Base-by-base conservation (phyloP, 2,113 vertebrate genomes). In the Cepphus grylle region DNA sequence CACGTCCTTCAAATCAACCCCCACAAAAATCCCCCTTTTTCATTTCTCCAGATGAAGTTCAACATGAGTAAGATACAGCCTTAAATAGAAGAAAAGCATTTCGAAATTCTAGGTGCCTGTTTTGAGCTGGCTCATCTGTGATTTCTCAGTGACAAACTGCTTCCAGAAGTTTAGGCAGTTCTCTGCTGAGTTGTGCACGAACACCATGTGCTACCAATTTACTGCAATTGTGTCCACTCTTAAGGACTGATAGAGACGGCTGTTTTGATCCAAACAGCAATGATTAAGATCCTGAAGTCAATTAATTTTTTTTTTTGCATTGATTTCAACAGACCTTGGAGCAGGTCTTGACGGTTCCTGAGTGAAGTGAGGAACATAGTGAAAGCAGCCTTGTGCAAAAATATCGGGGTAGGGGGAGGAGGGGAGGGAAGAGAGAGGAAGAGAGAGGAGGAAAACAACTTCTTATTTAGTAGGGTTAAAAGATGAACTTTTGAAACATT, bases 41-140 rank as follows among this genome's bases (percentile, higher is more conserved):
- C 7, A 17, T 89, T 67, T 40, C 61, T 79, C 18, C 55, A 42
- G 25, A 9, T 58, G 25, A 85, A 88, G 29, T 27, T 36, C 45
- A 43, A 13, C 0, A 0, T 2, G 26, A 69, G 17, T 20, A 73
- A 87, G 23, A 49, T 0, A 29, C 1, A 52, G 3, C 32, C 36
- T 80, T 22, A 50, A 71, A 56, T 29, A 59, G 29, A 19, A 63
- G 19, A 81, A 89, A 43, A 73, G 6, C 15, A 25, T 56, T 74
- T 43, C 4, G 4, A 16, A 71, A 71, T 50, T 50, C 55, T 45
- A 29, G 55, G 13, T 65, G 47, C 27, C 25, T 30, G 17, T 36
- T 93, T 84, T 53, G 29, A 84, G 42, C 19, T 47, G 26, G 3
- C 55, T 91, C 26, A 42, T 63, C 59, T 67, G 61, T 25, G 32